These are phyloP conservation scores for Gobionotothen gibberifrons DNA, from an alignment of 2,797 vertebrate species.

Conservation along the genomic window DNA sequence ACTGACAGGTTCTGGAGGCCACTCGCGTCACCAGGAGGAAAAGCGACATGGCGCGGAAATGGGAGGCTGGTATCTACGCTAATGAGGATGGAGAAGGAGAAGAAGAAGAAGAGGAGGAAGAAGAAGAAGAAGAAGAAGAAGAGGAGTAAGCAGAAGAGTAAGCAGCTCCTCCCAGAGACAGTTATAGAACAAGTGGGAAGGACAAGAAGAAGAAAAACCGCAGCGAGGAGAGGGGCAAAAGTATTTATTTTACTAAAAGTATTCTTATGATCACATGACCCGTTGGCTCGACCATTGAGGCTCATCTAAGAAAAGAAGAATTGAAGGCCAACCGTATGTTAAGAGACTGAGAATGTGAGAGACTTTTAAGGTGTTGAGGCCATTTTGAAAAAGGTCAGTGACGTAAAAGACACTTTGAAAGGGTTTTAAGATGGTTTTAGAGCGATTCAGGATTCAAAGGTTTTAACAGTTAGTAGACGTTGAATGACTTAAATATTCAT, in stretches of 20 bases:
- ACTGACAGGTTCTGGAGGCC: constrained; percentile 92
- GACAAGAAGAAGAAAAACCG: constrained; percentile 33
- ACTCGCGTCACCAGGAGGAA: constrained; percentile 96
- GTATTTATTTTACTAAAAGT: constrained; percentile 78
- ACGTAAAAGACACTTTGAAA: constrained; percentile 43
- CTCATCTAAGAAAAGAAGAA: constrained; percentile 24
- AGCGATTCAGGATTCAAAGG: constrained; percentile 5
- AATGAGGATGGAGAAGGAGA: constrained; percentile 70
- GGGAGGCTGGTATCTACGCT: constrained; percentile 79
- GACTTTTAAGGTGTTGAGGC: constrained; percentile 47
- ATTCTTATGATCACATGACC: constrained; percentile 68
- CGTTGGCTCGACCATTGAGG: constrained; percentile 26
- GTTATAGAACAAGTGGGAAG: constrained; percentile 13
- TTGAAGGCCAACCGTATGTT: constrained; percentile 49
- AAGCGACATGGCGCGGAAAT: constrained; percentile 88
- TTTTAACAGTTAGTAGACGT: constrained; percentile 47
- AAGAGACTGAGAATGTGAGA: constrained; percentile 38
- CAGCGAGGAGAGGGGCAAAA: constrained; percentile 39
- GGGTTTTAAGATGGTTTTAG: constrained; percentile 29
- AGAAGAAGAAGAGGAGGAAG: constrained; percentile 74
- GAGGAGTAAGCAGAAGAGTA: constrained; percentile 66
- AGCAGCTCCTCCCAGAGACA: constrained; percentile 40
- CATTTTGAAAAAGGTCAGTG: constrained; percentile 30
- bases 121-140: constrained; percentile 72
- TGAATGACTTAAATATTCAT: constrained; percentile 59